A percentile compares a stretch with the other conserved stretches of the same genome.
These are phyloP conservation scores for Gobio occitaniae DNA, from an alignment of 2,797 vertebrate genomes.

Conservation along the genomic window DNA sequence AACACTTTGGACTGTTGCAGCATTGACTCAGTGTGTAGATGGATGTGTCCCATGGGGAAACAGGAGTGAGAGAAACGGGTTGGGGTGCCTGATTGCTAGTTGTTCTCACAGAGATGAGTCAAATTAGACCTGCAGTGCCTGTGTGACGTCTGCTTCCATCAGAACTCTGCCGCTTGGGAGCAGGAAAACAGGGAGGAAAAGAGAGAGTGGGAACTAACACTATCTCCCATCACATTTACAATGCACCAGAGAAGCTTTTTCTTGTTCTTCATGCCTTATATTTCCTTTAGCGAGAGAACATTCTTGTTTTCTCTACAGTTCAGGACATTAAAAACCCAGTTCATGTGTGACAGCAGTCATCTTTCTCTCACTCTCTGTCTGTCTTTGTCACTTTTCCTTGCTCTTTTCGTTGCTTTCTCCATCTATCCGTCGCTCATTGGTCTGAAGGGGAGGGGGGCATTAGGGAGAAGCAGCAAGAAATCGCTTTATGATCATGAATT, in stretches of 20 bases:
- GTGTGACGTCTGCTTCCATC: conserved; percentile 56
- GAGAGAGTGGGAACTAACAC: conserved; percentile 27
- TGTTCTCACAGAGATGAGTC: conserved; percentile 69
- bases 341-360: not conserved
- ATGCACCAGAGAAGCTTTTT: conserved; percentile 33
- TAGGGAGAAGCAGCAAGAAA: conserved; percentile 73
- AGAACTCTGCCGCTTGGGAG: conserved; percentile 43
- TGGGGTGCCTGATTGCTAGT: conserved; percentile 55
- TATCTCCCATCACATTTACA: conserved; percentile 16
- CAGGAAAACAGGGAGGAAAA: conserved; percentile 18
- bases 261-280: conserved; percentile 17
- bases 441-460: conserved; percentile 70
- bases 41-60: conserved; percentile 26
- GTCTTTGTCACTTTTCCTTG: conserved; percentile 47
- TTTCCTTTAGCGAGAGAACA: not conserved
- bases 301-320: conserved; percentile 7
- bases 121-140: conserved; percentile 63
- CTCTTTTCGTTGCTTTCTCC: conserved; percentile 48
- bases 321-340: not conserved
- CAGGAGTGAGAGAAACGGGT: conserved; percentile 30
- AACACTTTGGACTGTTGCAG: conserved; percentile 41
- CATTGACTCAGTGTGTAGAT: conserved; percentile 45
- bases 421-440: conserved; percentile 38
- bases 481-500: conserved; percentile 79
- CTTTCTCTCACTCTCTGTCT: conserved; percentile 4